These are phyloP conservation scores for Agriotes lineatus DNA, from an alignment of 2,888 invertebrate genomes.

Conservation along the genomic window DNA sequence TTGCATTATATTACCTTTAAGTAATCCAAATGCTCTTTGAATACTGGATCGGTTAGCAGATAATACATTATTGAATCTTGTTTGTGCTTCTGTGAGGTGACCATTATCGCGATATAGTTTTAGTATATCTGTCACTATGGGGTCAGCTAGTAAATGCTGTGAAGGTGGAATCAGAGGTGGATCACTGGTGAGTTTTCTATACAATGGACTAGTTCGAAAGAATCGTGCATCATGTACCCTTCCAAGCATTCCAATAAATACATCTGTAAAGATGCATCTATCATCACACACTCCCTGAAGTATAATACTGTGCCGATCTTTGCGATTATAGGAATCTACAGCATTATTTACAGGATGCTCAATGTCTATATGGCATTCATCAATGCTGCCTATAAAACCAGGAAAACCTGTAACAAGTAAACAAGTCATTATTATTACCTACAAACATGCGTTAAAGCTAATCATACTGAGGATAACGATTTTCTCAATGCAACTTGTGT, in stretches of 20 bases:
- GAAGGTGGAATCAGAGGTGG: too few relatives aligned
- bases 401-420: too few relatives aligned
- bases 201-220: too few relatives aligned
- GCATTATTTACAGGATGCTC: background rate
- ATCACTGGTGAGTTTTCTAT: too few relatives aligned
- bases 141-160: background rate
- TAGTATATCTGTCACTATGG: background rate
- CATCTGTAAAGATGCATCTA: too few relatives aligned
- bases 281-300: too few relatives aligned
- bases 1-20: background rate
- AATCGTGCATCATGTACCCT: background rate
- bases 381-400: too few relatives aligned
- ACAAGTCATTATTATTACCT: background rate
- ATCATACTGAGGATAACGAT: background rate
- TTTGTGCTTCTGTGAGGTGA: too few relatives aligned
- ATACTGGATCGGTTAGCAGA: too few relatives aligned
- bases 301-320: too few relatives aligned
- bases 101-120: background rate
- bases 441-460: background rate
- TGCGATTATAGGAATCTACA: background rate
- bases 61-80: too few relatives aligned
- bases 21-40: too few relatives aligned
- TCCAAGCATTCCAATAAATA: background rate
- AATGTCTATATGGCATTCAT: background rate
- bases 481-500: background rate